Evolutionary conservation across 2,797 vertebrate species (phyloP), one percentile per base, ranked within the genome.

Genomic region (Yasuhikotakia modesta): DNA sequence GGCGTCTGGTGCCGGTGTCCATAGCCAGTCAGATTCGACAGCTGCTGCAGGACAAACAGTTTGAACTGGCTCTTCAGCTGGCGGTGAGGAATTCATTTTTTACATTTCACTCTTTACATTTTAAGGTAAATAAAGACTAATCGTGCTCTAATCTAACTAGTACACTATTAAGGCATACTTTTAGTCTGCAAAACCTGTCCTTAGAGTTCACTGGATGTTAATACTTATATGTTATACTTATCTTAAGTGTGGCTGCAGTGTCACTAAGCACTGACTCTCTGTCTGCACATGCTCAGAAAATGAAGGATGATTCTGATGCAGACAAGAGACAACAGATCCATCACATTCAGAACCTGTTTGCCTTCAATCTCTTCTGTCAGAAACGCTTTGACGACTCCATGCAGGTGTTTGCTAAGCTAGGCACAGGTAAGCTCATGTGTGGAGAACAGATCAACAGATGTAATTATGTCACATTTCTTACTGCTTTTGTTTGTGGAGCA

Each of bases 381-480:
- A 99, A 99, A 87, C 95, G 95, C 80, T 99, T 99, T 78, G 97
- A 99, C 82, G 97, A 99, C 84, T 99, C 98, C 60, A 99, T 99
- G 98, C 96, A 98, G 88, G 97, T 96, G 82, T 99, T 99, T 85
- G 95, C 97, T 73, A 99, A 98, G 85, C 95, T 99, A 22, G 97
- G 97, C 84, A 99, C 98, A 94, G 98, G 98, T 99, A 88, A 52
- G 81, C n/a, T 43, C 16, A 8, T 22, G 19, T 43, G 30, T 30
- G 14, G 39, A 48, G 7, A 24, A 58, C 32, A 50, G 4, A 10
- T n/a, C n/a, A n/a, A n/a, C n/a, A n/a, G n/a, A n/a, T n/a, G n/a
- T n/a, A n/a, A n/a, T n/a, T n/a, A n/a, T n/a, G n/a, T n/a, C n/a
- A n/a, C n/a, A n/a, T n/a, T n/a, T n/a, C n/a, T n/a, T n/a, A n/a